A percentile compares a stretch with the other conserved stretches of the same genome.
These are phyloP conservation scores for Micrastur ruficollis DNA, from an alignment of 2,797 vertebrate species.

Conservation along the genomic window DNA sequence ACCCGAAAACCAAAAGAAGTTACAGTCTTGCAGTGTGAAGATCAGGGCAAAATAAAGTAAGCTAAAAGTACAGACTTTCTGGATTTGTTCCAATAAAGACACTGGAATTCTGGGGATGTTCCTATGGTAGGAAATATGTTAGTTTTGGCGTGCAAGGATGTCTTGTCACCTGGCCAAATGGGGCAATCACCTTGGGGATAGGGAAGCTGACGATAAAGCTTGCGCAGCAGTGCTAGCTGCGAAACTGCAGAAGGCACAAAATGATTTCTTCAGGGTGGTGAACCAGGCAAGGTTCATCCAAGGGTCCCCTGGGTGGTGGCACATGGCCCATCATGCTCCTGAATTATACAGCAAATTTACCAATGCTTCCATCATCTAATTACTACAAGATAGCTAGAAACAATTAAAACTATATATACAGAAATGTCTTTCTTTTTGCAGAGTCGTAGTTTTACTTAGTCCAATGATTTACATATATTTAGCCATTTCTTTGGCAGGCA, in stretches of 20 bases:
- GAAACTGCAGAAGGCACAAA: neutral
- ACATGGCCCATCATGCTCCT: neutral
- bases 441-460: neutral
- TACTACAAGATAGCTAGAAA: neutral
- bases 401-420: neutral
- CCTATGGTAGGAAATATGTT: neutral
- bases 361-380: neutral
- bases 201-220: neutral
- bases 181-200: neutral
- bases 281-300: neutral
- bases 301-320: neutral
- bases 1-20: neutral
- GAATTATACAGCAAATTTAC: neutral
- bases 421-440: neutral
- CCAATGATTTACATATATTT: neutral
- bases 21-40: neutral
- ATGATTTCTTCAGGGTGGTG: neutral
- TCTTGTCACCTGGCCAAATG: neutral
- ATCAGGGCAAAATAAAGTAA: neutral
- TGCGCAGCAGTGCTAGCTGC: neutral
- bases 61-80: neutral
- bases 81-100: neutral
- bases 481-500: neutral
- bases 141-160: neutral
- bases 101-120: neutral